Conservation (phyloP, 2,888 invertebrate genomes). For the Nomada fucata region DNA sequence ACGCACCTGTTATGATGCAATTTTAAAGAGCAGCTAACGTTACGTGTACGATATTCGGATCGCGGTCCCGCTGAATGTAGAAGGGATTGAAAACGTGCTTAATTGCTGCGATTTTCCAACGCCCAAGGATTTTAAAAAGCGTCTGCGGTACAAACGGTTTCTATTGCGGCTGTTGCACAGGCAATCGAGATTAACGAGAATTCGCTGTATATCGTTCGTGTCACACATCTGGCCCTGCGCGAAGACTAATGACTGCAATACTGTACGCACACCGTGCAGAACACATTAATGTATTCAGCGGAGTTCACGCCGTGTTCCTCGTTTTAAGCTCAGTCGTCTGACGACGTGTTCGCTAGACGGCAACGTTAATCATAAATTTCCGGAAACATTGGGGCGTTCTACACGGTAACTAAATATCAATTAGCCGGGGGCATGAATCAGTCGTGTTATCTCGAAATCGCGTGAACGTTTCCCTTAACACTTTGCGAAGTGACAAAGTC, state of each 20-base stretch:
- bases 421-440: constrained; percentile 2
- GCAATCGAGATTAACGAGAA: constrained; percentile 34
- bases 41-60: constrained; percentile 2
- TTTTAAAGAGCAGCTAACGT: background rate
- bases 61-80: background rate
- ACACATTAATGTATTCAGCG: constrained; percentile 35
- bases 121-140: background rate
- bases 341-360: constrained; percentile 6
- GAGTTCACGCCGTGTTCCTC: constrained; percentile 16
- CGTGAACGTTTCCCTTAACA: background rate
- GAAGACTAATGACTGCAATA: constrained; percentile 33
- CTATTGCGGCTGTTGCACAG: background rate
- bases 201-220: constrained; percentile 17
- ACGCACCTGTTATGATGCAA: background rate
- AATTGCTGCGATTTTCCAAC: constrained; percentile 16
- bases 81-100: background rate
- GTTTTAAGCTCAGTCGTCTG: constrained; percentile 23
- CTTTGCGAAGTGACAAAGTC: background rate
- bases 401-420: constrained; percentile 24
- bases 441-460: background rate
- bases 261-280: constrained; percentile 2
- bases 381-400: constrained; percentile 23
- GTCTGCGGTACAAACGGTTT: background rate
- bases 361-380: constrained; percentile 45
- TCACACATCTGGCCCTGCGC: background rate